These are phyloP conservation scores for Cheiracanthium punctorium DNA, from an alignment of 2,888 invertebrate genomes.

Conservation along the genomic window DNA sequence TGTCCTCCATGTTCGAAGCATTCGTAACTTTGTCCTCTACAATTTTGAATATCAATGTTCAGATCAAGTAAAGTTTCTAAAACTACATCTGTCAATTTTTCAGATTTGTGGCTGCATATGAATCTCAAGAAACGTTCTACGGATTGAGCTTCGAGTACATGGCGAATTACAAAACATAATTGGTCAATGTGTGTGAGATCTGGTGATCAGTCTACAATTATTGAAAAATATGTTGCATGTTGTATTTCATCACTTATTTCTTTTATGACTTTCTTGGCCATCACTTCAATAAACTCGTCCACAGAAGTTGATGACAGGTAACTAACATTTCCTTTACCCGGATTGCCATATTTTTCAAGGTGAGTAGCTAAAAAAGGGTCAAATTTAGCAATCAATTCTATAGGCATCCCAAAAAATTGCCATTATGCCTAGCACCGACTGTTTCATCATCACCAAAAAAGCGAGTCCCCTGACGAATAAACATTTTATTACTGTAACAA, in stretches of 20 bases:
- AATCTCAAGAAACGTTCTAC: no score
- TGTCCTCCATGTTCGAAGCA: background rate
- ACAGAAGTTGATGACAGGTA: constrained; percentile 74
- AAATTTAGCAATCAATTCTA: constrained; percentile 74
- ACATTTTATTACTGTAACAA: constrained; percentile 72
- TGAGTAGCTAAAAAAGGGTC: constrained; percentile 74
- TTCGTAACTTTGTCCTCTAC: no score
- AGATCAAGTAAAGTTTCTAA: background rate
- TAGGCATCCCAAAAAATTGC: constrained; percentile 73
- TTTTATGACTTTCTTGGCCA: background rate
- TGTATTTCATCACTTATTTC: background rate
- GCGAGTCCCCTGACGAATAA: constrained; percentile 72
- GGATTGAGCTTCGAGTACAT: background rate
- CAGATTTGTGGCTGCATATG: no score
- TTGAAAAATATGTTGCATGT: background rate
- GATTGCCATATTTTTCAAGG: constrained; percentile 73
- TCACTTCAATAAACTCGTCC: constrained; percentile 73
- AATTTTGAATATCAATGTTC: no score
- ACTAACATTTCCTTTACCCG: constrained; percentile 73
- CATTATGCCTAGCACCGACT: constrained; percentile 72
- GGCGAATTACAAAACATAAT: background rate
- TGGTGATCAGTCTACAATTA: background rate
- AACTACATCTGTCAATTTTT: background rate
- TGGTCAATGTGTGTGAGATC: background rate
- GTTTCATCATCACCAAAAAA: no score